A percentile compares a stretch with the other conserved stretches of the same genome.
Evolutionary conservation across 1,140 invertebrate species (phyloP).

Genomic region (Metaphire vulgaris): DNA sequence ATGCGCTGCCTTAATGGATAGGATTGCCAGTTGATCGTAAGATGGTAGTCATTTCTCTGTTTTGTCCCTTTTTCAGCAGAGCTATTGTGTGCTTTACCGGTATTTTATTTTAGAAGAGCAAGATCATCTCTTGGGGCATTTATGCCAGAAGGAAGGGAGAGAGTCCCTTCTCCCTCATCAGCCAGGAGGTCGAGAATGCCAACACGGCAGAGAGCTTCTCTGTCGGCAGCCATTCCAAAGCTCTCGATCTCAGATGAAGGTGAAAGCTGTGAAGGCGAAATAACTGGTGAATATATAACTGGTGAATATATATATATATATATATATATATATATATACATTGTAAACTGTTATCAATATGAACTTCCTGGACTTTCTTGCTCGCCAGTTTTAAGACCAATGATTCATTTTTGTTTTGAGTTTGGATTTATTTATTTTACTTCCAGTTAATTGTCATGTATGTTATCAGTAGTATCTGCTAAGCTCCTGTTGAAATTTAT

Average conservation of each 20-base stretch:
- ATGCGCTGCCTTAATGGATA: no score
- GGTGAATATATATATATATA: constrained; percentile 5
- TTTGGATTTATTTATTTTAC: no score
- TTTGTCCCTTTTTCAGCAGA: no score
- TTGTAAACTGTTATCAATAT: neutral
- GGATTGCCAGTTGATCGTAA: no score
- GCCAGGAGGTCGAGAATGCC: neutral
- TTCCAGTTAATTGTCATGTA: no score
- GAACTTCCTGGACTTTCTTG: no score
- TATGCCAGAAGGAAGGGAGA: neutral
- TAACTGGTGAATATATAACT: neutral
- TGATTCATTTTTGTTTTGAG: no score
- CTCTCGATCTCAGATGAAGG: neutral
- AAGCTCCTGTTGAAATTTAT: no score
- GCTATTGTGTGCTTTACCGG: no score
- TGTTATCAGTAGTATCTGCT: no score
- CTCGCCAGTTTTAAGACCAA: no score
- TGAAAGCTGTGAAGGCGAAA: neutral
- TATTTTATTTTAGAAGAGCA: neutral
- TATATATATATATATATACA: neutral
- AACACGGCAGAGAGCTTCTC: neutral
- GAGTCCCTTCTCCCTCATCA: neutral
- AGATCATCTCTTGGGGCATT: neutral
- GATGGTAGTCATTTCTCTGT: no score
- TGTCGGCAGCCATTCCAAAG: neutral